phyloP scores from a whole-genome alignment of 2,113 vertebrate species.

The Lynx canadensis region DNA sequence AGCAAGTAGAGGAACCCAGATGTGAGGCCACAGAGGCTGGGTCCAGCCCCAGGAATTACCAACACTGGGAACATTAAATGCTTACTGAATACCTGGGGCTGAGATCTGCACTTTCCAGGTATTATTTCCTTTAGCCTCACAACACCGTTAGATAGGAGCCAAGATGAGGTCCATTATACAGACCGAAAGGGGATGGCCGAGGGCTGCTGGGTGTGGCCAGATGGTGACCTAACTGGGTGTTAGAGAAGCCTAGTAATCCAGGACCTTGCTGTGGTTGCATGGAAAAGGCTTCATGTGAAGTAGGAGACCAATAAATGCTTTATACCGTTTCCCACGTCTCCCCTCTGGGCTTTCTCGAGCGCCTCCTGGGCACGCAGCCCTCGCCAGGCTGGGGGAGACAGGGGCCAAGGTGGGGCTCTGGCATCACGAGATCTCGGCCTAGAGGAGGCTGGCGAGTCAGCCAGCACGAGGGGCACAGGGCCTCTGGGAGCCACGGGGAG shows the following conservation, averaged over 20 bases:
- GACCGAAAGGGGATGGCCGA: background rate
- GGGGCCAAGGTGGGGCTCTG: background rate
- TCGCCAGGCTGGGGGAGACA: background rate
- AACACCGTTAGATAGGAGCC: background rate
- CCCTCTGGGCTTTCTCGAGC: background rate
- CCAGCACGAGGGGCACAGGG: background rate
- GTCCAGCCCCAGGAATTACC: background rate
- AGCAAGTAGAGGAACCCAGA: background rate
- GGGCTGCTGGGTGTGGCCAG: background rate
- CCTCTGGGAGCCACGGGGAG: background rate
- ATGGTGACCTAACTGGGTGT: background rate
- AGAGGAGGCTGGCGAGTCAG: background rate
- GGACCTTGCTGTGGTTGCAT: fast-evolving
- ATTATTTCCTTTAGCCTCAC: background rate
- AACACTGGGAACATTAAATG: background rate
- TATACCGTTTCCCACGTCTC: background rate
- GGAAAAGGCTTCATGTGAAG: background rate
- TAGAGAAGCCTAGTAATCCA: background rate
- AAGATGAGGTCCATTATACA: background rate
- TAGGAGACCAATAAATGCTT: too few relatives aligned
- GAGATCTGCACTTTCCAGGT: background rate
- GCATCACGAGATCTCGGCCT: background rate
- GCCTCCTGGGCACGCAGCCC: background rate
- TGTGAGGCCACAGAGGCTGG: background rate
- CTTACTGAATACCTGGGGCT: background rate